A percentile compares a stretch with the other conserved stretches of the same genome.
Evolutionary conservation across 2,113 vertebrate genomes (phyloP).

Genomic region (Lasiurus cinereus): DNA sequence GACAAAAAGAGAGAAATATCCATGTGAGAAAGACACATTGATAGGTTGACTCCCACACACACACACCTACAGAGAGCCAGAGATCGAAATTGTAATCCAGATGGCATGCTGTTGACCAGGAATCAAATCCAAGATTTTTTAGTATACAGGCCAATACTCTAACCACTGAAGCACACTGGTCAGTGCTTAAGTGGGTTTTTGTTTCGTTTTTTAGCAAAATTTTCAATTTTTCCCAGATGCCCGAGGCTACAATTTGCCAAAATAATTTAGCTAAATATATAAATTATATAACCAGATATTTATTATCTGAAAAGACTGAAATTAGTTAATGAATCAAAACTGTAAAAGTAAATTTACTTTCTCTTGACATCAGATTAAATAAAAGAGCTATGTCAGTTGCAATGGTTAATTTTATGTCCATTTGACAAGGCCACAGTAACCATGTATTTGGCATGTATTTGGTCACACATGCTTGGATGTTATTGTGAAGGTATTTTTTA

Average conservation of each 20-base stretch:
- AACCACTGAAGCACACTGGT: too few species aligned
- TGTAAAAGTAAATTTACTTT: constrained; percentile 13
- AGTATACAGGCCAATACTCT: too few species aligned
- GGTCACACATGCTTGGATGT: background rate
- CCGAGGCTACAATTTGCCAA: constrained; percentile 9
- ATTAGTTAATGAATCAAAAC: constrained; percentile 27
- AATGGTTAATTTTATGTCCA: constrained; percentile 10
- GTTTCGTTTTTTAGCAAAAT: background rate
- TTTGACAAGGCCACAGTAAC: background rate
- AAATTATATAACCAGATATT: background rate
- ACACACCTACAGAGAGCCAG: too few species aligned
- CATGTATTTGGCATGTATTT: background rate
- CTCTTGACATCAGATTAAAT: constrained; percentile 30
- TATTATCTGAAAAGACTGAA: constrained; percentile 40
- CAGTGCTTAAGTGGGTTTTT: too few species aligned
- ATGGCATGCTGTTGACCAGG: too few species aligned
- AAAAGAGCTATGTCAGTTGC: background rate
- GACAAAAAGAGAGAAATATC: too few species aligned
- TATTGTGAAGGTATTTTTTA: background rate
- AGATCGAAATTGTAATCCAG: too few species aligned
- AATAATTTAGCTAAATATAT: constrained; percentile 16
- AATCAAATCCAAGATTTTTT: too few species aligned
- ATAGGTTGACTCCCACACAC: too few species aligned
- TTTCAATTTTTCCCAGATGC: background rate
- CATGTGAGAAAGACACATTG: too few species aligned